phyloP scores from a whole-genome alignment of 2,797 vertebrate species.

The Hippocampus kuda region DNA sequence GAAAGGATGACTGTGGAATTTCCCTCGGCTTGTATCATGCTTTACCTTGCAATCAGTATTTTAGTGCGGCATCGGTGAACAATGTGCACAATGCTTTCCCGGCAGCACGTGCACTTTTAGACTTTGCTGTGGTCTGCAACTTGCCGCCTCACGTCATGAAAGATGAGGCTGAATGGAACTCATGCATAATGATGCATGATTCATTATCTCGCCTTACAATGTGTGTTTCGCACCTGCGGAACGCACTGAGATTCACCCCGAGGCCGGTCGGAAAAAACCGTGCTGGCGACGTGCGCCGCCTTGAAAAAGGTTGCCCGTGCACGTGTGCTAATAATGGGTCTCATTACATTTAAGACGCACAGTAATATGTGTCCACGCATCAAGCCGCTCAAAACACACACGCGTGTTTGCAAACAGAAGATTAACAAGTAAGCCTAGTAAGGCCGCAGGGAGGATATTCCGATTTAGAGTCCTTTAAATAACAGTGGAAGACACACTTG shows the following conservation, averaged over 20 bases:
- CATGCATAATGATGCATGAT: constrained; percentile 3
- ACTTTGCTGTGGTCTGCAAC: not conserved
- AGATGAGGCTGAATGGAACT: not conserved
- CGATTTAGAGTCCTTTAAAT: constrained; percentile 53
- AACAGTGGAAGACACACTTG: constrained; percentile 52
- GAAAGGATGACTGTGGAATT: not conserved
- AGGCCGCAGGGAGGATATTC: constrained; percentile 37
- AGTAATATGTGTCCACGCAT: constrained; percentile 10
- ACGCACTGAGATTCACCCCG: not conserved
- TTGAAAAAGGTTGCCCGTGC: not conserved
- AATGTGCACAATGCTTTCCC: not conserved
- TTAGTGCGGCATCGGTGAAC: not conserved
- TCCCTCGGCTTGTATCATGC: not conserved
- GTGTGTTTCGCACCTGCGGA: not conserved
- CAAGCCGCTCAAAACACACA: constrained; percentile 18
- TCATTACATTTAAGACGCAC: not conserved
- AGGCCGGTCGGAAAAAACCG: not conserved
- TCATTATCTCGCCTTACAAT: not conserved
- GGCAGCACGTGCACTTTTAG: not conserved
- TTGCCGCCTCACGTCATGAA: not conserved
- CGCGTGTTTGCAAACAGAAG: constrained; percentile 37
- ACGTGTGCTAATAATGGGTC: not conserved
- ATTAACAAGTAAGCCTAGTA: constrained; percentile 38
- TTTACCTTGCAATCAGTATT: constrained; percentile 1
- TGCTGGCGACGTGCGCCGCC: not conserved